phyloP scores from a whole-genome alignment of 2,113 vertebrate species.

The Callionymus lyra region DNA sequence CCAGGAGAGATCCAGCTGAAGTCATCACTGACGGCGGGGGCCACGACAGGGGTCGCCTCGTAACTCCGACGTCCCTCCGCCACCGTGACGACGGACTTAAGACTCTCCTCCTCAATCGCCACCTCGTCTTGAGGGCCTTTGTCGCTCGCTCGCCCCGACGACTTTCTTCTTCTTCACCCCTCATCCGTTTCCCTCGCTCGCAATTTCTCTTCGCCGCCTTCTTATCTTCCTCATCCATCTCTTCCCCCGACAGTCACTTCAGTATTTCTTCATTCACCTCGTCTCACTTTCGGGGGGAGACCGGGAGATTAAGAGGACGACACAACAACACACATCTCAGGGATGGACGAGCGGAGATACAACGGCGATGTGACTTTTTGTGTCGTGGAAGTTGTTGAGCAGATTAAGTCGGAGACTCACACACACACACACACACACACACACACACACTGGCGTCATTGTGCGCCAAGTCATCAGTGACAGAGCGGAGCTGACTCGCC shows the following conservation, averaged over 20 bases:
- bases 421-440: constrained; percentile 13
- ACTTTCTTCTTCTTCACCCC: constrained; percentile 12
- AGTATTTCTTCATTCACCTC: constrained; percentile 28
- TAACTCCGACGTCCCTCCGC: constrained; percentile 40
- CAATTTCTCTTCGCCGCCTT: constrained; percentile 8
- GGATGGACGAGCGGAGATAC: constrained; percentile 8
- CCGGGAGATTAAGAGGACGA: background rate
- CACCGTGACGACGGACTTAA: constrained; percentile 6
- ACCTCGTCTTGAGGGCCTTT: constrained; percentile 22
- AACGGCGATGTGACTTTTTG: background rate
- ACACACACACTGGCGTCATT: constrained; percentile 10
- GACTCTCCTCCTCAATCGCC: constrained; percentile 29
- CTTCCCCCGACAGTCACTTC: constrained; percentile 24
- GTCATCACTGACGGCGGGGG: constrained; percentile 40
- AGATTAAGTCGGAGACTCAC: constrained; percentile 22
- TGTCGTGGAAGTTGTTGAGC: constrained; percentile 8
- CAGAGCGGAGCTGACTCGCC: constrained; percentile 29
- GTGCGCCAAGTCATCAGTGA: constrained; percentile 26
- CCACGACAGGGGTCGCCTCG: constrained; percentile 31
- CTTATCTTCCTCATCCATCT: constrained; percentile 14
- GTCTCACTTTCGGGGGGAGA: constrained; percentile 17
- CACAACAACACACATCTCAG: constrained; percentile 1
- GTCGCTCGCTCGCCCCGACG: constrained; percentile 5
- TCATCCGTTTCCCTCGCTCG: constrained; percentile 24
- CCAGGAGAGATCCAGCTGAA: constrained; percentile 39